Conservation (phyloP, 2,113 vertebrate genomes). For the Cyanoramphus novaezelandiae region DNA sequence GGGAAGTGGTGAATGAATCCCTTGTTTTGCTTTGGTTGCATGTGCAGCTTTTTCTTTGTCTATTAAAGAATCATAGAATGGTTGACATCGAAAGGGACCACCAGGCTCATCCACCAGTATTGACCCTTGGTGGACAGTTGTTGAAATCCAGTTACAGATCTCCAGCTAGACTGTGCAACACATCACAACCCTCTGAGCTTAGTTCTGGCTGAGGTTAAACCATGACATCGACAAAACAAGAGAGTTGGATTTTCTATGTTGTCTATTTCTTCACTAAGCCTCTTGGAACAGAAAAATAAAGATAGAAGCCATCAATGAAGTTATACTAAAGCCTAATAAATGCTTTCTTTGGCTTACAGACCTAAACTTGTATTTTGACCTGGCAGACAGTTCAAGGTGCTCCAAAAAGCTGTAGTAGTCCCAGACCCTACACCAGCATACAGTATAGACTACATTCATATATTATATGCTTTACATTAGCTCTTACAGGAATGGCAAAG, state of each 20-base stretch:
- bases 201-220: neutral
- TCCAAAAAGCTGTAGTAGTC: neutral
- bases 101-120: neutral
- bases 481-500: neutral
- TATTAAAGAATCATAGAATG: neutral
- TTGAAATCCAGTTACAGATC: neutral
- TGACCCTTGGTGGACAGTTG: neutral
- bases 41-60: neutral
- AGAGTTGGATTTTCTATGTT: neutral
- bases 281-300: neutral
- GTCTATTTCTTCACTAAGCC: neutral
- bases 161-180: neutral
- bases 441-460: neutral
- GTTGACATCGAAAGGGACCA: neutral
- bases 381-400: neutral
- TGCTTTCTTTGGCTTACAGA: neutral
- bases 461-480: neutral
- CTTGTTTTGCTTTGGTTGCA: neutral
- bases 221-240: neutral
- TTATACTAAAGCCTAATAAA: neutral
- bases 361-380: neutral
- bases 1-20: neutral
- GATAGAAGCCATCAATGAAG: neutral
- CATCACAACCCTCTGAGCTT: neutral
- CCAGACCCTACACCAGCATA: fast-evolving